phyloP scores from a whole-genome alignment of 2,797 vertebrate species.

The Neostethus bicornis region DNA sequence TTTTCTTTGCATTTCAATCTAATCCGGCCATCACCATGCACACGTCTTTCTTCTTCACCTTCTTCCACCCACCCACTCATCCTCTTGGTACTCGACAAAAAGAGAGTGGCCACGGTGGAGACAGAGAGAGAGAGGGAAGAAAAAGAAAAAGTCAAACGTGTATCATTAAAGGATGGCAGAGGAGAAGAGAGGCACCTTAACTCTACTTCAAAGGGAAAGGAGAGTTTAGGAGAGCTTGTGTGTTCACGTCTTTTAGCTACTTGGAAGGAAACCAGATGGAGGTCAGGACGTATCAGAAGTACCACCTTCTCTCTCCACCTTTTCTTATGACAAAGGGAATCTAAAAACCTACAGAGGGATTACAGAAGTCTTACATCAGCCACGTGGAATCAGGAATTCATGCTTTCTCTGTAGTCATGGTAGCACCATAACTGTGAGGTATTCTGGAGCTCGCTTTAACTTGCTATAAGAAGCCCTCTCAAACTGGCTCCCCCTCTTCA shows the following conservation, averaged over 20 bases:
- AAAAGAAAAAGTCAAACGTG: slow-evolving; percentile 34
- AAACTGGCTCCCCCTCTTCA: too few relatives aligned
- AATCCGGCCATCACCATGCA: slow-evolving; percentile 53
- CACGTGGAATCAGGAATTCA: slow-evolving; percentile 28
- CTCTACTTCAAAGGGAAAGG: slow-evolving; percentile 9
- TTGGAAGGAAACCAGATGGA: neutral
- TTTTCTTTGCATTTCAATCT: slow-evolving; percentile 58
- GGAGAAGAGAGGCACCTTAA: slow-evolving; percentile 18
- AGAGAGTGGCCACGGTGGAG: slow-evolving; percentile 42
- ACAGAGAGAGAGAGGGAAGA: slow-evolving; percentile 1
- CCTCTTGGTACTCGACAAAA: slow-evolving; percentile 34
- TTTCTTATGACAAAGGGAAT: slow-evolving; percentile 8
- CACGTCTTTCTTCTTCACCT: slow-evolving; percentile 8
- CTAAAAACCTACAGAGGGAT: slow-evolving; percentile 20
- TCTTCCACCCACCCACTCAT: slow-evolving; percentile 11
- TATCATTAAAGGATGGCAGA: slow-evolving; percentile 48
- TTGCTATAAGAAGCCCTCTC: too few relatives aligned
- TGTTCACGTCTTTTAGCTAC: neutral
- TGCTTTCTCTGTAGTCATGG: slow-evolving; percentile 14
- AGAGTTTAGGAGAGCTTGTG: slow-evolving; percentile 17
- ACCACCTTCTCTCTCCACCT: slow-evolving; percentile 2
- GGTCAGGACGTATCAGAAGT: slow-evolving; percentile 1
- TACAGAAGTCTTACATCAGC: slow-evolving; percentile 64
- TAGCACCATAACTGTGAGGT: too few relatives aligned
- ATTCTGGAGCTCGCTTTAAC: too few relatives aligned